These are phyloP conservation scores for Numenius phaeopus DNA, from an alignment of 2,797 vertebrate genomes.

Conservation along the genomic window DNA sequence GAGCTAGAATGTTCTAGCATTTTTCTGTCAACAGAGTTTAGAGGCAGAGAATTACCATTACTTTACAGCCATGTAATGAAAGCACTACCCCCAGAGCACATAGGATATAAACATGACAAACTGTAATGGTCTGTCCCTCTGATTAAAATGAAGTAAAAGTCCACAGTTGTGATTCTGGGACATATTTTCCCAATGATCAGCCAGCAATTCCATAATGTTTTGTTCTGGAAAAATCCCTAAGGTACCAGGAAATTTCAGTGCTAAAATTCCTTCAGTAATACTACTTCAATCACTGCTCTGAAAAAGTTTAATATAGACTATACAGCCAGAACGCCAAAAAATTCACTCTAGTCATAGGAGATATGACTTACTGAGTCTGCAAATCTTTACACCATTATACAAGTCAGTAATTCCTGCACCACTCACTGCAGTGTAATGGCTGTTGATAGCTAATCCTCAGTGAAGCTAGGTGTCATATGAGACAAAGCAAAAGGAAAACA, in stretches of 20 bases:
- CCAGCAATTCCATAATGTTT: background rate
- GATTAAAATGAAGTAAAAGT: background rate
- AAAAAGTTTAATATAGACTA: background rate
- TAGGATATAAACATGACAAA: background rate
- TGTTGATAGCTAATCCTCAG: background rate
- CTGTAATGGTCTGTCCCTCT: fast-evolving
- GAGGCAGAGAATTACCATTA: background rate
- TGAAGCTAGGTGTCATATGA: background rate
- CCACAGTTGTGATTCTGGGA: background rate
- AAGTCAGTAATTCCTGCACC: background rate
- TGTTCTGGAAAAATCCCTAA: background rate
- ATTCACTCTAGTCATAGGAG: background rate
- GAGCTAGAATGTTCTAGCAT: background rate
- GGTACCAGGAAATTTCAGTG: background rate
- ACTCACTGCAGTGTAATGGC: background rate
- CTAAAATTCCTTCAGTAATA: background rate
- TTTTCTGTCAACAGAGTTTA: background rate
- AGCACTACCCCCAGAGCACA: background rate
- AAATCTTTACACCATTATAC: background rate
- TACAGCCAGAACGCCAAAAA: background rate
- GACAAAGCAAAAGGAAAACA: background rate
- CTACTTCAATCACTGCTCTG: background rate
- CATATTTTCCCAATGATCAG: background rate
- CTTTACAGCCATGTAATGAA: background rate
- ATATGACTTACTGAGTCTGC: background rate